These are phyloP conservation scores for Eremophila alpestris DNA, from an alignment of 2,797 vertebrate species.

Conservation along the genomic window DNA sequence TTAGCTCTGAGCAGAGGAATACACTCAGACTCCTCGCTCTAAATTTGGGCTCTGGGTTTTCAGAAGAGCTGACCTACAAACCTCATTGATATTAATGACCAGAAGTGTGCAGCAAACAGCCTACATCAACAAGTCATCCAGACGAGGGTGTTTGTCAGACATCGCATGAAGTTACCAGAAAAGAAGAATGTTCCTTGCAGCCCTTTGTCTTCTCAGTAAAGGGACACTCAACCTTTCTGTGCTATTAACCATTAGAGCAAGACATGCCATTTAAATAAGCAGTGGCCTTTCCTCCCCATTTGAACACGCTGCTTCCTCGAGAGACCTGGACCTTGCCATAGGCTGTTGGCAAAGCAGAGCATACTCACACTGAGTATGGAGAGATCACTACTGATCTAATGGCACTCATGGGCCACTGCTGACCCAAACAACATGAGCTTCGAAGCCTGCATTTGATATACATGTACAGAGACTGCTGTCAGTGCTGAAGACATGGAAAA, in stretches of 20 bases:
- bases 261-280: neutral
- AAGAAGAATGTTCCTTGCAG: neutral
- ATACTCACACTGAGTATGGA: neutral
- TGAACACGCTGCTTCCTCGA: neutral
- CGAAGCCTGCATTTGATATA: neutral
- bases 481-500: neutral
- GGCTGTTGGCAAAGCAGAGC: neutral
- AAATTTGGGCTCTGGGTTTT: neutral
- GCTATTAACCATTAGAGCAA: neutral
- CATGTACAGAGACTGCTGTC: neutral
- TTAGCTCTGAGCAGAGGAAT: neutral
- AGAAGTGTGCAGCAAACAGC: neutral
- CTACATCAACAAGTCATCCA: neutral
- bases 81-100: neutral
- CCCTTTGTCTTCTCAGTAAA: neutral
- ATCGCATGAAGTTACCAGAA: neutral
- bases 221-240: neutral
- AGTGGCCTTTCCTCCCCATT: neutral
- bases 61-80: slow-evolving; percentile 30
- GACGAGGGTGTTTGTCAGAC: neutral
- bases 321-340: neutral
- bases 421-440: neutral
- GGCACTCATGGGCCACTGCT: neutral
- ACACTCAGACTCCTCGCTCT: neutral
- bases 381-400: neutral